Evolutionary conservation across 2,797 vertebrate species (phyloP), one percentile per base, ranked within the genome.

Genomic region (Micrastur ruficollis): DNA sequence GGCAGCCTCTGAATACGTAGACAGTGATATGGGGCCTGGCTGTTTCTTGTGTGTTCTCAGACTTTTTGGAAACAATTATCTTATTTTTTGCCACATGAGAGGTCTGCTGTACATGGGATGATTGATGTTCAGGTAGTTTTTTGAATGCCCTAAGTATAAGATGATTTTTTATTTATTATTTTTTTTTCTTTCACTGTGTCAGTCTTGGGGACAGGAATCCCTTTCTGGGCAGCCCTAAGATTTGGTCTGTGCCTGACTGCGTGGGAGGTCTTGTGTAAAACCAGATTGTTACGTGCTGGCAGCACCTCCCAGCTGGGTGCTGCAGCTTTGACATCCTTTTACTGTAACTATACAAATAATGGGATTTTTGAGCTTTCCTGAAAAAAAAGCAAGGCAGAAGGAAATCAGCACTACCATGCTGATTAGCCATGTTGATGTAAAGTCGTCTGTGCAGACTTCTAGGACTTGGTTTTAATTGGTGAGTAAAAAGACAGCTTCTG

Each of bases 1-100:
- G 1, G 21, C 44, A 85, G 26, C 32, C 23, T 32, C 56, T 67
- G 11, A 11, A 3, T 7, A 1, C 1, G 0, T 18, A 20, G 55
- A 3, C 52, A 55, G 25, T 27, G n/a, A 6, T 0, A 1, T 36
- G 40, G 8, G 47, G 8, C 14, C 36, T 75, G 27, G 5, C 32
- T 72, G 13, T 42, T 90, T 50, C 58, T 75, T 67, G 3, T 49
- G 25, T 5, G 4, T 46, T 61, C 25, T 71, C 52, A 62, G 32
- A 25, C 14, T 17, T 73, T 46, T 22, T 56, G 47, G 47, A 62
- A 89, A 52, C 8, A 16, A 8, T n/a, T 46, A 5, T 63, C 12
- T 31, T 38, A 3, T 15, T 80, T 17, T 6, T 75, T 44, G 3
- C 22, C 8, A 9, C 2, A 0, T 17, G 14, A 14, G 23, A 44